A percentile compares a stretch with the other conserved stretches of the same genome.
Conservation (phyloP, 2,113 vertebrate species). For the Anser cygnoides region DNA sequence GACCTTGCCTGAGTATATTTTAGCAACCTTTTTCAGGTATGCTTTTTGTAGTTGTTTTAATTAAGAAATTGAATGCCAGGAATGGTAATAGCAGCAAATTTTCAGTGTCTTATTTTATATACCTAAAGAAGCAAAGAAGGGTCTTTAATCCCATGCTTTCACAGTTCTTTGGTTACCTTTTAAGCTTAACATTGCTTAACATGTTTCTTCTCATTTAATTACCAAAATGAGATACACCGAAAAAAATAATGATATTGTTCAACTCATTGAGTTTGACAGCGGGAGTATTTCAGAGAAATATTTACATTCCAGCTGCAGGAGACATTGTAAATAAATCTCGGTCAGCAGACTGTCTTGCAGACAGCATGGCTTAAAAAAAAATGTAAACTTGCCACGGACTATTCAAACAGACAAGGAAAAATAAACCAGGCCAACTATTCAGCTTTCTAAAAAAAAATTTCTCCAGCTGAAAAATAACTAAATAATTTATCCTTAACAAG, state of each 20-base stretch:
- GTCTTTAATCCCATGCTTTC: not conserved
- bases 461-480: not conserved
- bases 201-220: not conserved
- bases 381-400: not conserved
- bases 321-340: not conserved
- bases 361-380: not conserved
- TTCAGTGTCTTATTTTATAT: not conserved
- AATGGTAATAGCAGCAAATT: not conserved
- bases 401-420: not conserved
- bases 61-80: not conserved
- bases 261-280: not conserved
- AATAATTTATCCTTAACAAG: not conserved
- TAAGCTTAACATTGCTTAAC: not conserved
- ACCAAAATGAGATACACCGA: not conserved
- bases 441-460: not conserved
- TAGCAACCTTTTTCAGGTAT: not conserved
- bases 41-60: not conserved
- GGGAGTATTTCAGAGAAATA: not conserved
- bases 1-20: not conserved
- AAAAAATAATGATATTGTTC: not conserved
- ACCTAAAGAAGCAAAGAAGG: not conserved
- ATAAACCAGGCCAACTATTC: not conserved
- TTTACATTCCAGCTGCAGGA: too few species aligned
- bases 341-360: not conserved
- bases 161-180: not conserved